Evolutionary conservation across 2,888 invertebrate genomes (phyloP), one percentile per base, ranked within the genome.

Genomic region (Myopa testacea): DNA sequence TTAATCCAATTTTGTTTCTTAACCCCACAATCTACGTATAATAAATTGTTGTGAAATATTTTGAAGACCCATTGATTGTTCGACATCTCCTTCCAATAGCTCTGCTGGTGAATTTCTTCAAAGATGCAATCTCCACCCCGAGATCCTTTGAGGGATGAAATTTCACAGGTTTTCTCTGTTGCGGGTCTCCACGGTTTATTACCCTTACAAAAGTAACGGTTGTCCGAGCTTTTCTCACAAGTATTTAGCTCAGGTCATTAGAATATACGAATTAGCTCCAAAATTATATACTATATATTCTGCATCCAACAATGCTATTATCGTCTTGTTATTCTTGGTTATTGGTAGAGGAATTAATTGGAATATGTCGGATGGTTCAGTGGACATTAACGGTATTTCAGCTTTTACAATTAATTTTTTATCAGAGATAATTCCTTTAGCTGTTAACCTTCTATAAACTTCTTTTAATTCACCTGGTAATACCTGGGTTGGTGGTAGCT

Each of bases 381-480:
- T 12, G 6, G 60, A 60, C 60, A 60, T 60, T 8, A 60, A 12
- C 19, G 60, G 60, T 14, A 60, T 14, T 60, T 60, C 60, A 6
- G 60, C 19, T 60, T 60, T 60, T 60, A 60, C 19, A 60, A 60
- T 60, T 60, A 60, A 60, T 60, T 19, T 60, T 10, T 60, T 60
- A 10, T 19, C 60, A 10, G 60, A 10, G 1, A 55, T 55, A 55
- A 55, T 16, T 60, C 4, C 16, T 60, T 16, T 60, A 14, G 16
- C 14, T 60, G 60, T 60, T 16, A 60, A 14, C 60, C 5, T 16
- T 60, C 12, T 60, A 60, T 60, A 60, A 19, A 60, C 10, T 16
- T 60, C 60, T 60, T 60, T 60, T 16, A 60, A 60, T 19, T 60
- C 60, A 60, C 60, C 60, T 60, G 60, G 60, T 60, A 60, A 19